Evolutionary conservation across 2,888 invertebrate species (phyloP), one percentile per base, ranked within the genome.

Genomic region (Ceriagrion tenellum): DNA sequence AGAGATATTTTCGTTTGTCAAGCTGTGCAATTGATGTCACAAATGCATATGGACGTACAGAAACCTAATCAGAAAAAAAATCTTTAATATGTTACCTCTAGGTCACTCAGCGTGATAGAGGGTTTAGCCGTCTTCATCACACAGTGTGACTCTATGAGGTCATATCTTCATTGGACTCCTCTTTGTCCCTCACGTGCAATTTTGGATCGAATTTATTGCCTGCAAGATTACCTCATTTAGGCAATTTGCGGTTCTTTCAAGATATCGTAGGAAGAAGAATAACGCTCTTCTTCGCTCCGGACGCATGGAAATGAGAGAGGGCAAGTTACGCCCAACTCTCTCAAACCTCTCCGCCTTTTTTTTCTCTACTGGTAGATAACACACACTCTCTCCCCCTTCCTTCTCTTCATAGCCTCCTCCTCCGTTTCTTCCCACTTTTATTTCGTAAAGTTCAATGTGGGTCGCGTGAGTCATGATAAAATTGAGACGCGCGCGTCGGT

Each of bases 391-490:
- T 26, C 35, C 26, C 35, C 40, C 23, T 18, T 63, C 91, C 23
- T 63, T 20, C 3, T 23, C 23, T n/a, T n/a, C n/a, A n/a, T n/a
- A n/a, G 4, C 56, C 30, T 30, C 90, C 13, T 56, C 59, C 30
- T n/a, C 47, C 47, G 8, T 47, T 47, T 4, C 47, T 47, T 47
- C 56, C 59, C 59, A 20, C 47, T 30, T 91, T 59, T 55, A 55
- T 59, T 91, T 59, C 23, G 35, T 59, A 63, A 35, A 59, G 40
- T 40, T 63, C 93, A 93, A 93, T 93, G 47, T 69, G 93, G 93
- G 93, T 93, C 93, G 93, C 93, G 56, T 93, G 93, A 93, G 26
- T 93, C 93, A 93, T 47, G 93, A 93, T 93, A 93, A 93, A 69
- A 74, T 93, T 63, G 91, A 63, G 91, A 63, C 63, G 59, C 40